phyloP scores from a whole-genome alignment of 2,797 vertebrate genomes.

The Argyrosomus regius region DNA sequence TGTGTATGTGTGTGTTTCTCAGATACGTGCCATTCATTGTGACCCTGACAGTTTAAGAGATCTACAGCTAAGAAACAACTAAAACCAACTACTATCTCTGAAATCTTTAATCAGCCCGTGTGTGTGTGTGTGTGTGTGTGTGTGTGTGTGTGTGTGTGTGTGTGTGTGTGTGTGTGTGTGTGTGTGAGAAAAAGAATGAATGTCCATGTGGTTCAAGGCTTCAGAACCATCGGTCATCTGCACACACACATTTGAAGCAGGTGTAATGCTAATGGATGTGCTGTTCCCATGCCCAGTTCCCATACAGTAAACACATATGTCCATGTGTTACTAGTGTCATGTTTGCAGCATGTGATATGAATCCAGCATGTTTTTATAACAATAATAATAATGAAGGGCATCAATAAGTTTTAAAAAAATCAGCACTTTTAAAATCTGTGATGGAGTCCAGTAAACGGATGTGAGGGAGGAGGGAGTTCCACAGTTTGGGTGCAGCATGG shows the following conservation, averaged over 20 bases:
- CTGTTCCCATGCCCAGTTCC: background rate
- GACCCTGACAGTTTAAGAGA: conserved; percentile 42
- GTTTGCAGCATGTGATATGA: background rate
- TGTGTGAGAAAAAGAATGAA: no score
- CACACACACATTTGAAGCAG: no score
- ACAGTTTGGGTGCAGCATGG: no score
- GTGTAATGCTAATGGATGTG: background rate
- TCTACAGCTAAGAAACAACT: conserved; percentile 41
- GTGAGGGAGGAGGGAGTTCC: no score
- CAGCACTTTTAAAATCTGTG: no score
- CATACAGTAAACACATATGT: background rate
- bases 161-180: no score
- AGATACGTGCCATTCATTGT: conserved; percentile 35
- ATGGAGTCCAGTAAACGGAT: no score
- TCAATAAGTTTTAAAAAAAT: no score
- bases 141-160: no score
- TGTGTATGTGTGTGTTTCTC: background rate
- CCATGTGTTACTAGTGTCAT: background rate
- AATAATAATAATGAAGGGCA: no score
- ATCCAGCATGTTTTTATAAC: background rate
- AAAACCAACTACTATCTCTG: conserved; percentile 27
- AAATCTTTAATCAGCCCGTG: conserved; percentile 18
- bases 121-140: background rate
- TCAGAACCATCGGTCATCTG: no score
- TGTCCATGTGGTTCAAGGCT: background rate